A percentile compares a stretch with the other conserved stretches of the same genome.
Conservation (phyloP, 1,140 invertebrate genomes). For the Homarus americanus region DNA sequence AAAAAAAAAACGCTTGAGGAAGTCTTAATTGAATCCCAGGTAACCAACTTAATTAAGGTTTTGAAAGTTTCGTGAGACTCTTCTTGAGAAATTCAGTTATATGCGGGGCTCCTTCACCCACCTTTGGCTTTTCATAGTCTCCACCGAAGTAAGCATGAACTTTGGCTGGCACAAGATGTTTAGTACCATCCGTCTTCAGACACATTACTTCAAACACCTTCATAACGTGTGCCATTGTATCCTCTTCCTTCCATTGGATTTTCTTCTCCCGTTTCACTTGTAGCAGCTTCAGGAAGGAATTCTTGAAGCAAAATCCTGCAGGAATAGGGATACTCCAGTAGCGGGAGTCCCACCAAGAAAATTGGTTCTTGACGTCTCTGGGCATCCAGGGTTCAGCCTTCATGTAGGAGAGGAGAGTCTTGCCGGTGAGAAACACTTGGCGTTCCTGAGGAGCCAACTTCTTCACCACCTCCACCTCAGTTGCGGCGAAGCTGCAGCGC, state of each 20-base stretch:
- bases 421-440: neutral
- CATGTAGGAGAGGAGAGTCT: neutral
- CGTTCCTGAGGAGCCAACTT: neutral
- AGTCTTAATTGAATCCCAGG: no score
- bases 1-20: no score
- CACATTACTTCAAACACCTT: neutral
- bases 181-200: neutral
- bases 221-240: no score
- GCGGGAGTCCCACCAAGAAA: slow-evolving; percentile 10
- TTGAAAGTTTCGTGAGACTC: no score
- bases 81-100: no score
- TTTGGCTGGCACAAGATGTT: neutral
- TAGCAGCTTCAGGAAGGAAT: neutral
- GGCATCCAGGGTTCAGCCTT: slow-evolving; percentile 43
- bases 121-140: slow-evolving; percentile 18
- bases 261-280: neutral
- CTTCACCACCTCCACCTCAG: neutral
- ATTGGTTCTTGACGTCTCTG: neutral
- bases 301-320: neutral
- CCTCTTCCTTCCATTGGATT: neutral
- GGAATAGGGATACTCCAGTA: slow-evolving; percentile 8
- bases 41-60: no score
- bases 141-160: slow-evolving; percentile 25
- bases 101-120: slow-evolving; percentile 18
- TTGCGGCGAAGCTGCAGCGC: slow-evolving; percentile 5